These are phyloP conservation scores for Mohoua ochrocephala DNA, from an alignment of 2,113 vertebrate genomes.

Conservation along the genomic window DNA sequence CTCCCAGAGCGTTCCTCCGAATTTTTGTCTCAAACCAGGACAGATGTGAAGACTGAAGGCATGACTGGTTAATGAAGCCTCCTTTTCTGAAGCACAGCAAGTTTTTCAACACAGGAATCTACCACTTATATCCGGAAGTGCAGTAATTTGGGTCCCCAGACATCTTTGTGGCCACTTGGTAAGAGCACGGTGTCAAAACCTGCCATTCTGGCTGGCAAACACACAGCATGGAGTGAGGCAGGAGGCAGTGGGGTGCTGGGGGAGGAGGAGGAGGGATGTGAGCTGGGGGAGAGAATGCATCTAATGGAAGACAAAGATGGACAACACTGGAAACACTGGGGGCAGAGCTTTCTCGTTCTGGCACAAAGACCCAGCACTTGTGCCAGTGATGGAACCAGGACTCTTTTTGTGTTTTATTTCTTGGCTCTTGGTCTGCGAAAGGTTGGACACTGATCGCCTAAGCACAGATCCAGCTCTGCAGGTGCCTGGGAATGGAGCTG, in stretches of 20 bases:
- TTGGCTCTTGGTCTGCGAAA: not conserved
- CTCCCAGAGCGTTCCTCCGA: too few relatives aligned
- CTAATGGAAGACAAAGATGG: not conserved
- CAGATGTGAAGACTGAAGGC: not conserved
- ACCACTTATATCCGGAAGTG: not conserved
- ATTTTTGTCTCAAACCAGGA: too few relatives aligned
- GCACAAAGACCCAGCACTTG: not conserved
- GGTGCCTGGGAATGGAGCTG: not conserved
- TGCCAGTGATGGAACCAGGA: not conserved
- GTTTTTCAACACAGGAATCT: not conserved
- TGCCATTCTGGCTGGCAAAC: not conserved
- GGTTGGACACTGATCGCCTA: not conserved
- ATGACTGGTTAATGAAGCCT: not conserved
- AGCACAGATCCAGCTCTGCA: not conserved
- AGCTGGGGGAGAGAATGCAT: not conserved
- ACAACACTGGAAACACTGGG: not conserved
- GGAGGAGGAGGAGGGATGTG: not conserved
- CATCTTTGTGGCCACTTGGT: not conserved
- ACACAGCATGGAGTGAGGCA: not conserved
- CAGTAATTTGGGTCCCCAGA: not conserved
- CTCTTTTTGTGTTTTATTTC: not conserved
- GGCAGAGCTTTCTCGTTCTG: not conserved
- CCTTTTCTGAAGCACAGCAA: not conserved
- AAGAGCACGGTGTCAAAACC: not conserved
- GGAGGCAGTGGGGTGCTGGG: not conserved